A percentile compares a stretch with the other conserved stretches of the same genome.
These are phyloP conservation scores for Drosophila ustulata DNA, from an alignment of 2,888 invertebrate species.

Conservation along the genomic window DNA sequence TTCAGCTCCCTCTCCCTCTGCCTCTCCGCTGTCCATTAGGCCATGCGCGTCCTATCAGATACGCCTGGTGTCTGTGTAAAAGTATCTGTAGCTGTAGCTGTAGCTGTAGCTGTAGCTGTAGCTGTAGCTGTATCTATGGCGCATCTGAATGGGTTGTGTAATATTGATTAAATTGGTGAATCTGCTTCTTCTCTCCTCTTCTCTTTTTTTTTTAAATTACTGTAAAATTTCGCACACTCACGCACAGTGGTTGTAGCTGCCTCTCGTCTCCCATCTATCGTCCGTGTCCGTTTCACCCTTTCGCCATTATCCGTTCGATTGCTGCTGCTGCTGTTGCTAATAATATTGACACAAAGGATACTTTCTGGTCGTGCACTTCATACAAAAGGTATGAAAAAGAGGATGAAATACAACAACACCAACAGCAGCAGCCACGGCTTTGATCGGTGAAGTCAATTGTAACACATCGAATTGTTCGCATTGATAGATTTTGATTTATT, in stretches of 20 bases:
- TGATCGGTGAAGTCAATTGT: constrained; percentile 85
- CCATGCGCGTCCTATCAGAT: constrained; percentile 67
- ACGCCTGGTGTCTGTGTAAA: constrained; percentile 66
- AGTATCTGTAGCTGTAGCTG: constrained; percentile 39
- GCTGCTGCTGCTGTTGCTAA: constrained; percentile 67
- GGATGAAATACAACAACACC: constrained; percentile 60
- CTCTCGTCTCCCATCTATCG: background rate
- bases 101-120: constrained; percentile 18
- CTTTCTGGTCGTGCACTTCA: constrained; percentile 79
- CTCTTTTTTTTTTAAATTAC: constrained; percentile 80
- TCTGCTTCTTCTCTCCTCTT: constrained; percentile 22
- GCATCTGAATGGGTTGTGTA: constrained; percentile 69
- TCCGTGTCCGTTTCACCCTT: constrained; percentile 70
- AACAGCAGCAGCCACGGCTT: constrained; percentile 62
- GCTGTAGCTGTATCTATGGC: constrained; percentile 24
- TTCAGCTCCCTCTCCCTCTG: constrained; percentile 9
- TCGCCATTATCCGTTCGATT: constrained; percentile 72
- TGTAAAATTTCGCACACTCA: constrained; percentile 83
- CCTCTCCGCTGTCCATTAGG: constrained; percentile 69
- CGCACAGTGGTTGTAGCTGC: constrained; percentile 39
- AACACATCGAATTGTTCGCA: constrained; percentile 84
- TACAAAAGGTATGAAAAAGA: constrained; percentile 80
- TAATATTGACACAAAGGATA: constrained; percentile 83
- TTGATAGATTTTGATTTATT: constrained; percentile 85
- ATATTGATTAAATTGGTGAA: constrained; percentile 84